Conservation (phyloP, 2,113 vertebrate species). For the Dasypus novemcinctus region DNA sequence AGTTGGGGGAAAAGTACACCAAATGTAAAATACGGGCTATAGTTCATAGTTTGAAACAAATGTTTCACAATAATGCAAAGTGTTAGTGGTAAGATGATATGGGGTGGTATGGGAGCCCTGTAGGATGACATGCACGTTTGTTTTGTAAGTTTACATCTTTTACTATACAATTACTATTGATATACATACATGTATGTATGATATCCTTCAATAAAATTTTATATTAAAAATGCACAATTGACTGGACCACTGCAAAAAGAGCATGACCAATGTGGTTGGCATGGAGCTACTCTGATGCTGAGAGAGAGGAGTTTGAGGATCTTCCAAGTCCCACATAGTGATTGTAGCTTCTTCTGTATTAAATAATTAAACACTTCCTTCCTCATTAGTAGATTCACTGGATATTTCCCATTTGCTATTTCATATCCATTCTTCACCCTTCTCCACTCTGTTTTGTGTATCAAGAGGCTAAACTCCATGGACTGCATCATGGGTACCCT, state of each 20-base stretch:
- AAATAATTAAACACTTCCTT: neutral
- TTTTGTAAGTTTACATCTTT: no score
- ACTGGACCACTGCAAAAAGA: neutral
- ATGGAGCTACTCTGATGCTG: neutral
- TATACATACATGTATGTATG: no score
- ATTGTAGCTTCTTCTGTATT: neutral
- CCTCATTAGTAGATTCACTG: neutral
- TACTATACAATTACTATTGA: no score
- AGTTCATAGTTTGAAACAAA: no score
- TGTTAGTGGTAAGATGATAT: no score
- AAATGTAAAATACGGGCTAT: no score
- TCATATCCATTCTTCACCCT: neutral
- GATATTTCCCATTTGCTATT: neutral
- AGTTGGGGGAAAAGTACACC: no score
- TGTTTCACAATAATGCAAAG: no score
- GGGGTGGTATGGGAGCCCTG: no score
- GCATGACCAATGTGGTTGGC: neutral
- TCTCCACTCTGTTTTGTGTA: neutral
- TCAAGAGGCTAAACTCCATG: neutral
- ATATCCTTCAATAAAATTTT: no score
- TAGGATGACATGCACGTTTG: no score
- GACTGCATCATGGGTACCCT: neutral
- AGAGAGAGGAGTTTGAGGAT: neutral
- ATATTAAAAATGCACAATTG: neutral
- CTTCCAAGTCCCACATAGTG: neutral